Conservation (phyloP, 2,888 invertebrate genomes). For the Apodemia zela region DNA sequence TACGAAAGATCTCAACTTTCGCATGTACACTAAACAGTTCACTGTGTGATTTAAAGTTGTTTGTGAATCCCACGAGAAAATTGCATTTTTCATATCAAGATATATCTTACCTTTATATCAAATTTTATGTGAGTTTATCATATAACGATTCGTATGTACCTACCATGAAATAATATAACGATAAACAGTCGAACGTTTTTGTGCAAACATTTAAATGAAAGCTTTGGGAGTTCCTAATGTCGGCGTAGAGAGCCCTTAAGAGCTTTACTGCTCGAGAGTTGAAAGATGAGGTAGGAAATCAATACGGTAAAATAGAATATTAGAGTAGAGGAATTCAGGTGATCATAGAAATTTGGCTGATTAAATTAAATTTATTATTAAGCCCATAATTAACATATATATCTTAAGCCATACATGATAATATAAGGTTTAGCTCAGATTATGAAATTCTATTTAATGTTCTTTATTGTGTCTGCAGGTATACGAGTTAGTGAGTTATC, state of each 20-base stretch:
- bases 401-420: no score
- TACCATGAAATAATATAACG: background rate
- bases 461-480: no score
- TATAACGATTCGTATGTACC: background rate
- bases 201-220: background rate
- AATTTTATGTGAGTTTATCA: background rate
- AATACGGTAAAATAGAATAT: slow-evolving; percentile 4
- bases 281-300: slow-evolving; percentile 9
- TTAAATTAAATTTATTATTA: background rate
- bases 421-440: no score
- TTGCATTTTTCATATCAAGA: no score
- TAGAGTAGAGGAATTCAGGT: background rate
- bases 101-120: no score
- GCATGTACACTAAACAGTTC: no score
- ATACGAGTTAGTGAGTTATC: no score
- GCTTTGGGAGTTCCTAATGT: slow-evolving; percentile 6
- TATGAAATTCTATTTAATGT: no score
- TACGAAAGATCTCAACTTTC: no score
- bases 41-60: no score
- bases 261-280: slow-evolving; percentile 4
- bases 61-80: no score
- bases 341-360: background rate
- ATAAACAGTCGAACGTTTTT: background rate
- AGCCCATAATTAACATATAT: no score
- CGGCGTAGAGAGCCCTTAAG: slow-evolving; percentile 1